Base-by-base conservation (phyloP, 2,797 vertebrate species). In the Microctenopoma steveboyesi region DNA sequence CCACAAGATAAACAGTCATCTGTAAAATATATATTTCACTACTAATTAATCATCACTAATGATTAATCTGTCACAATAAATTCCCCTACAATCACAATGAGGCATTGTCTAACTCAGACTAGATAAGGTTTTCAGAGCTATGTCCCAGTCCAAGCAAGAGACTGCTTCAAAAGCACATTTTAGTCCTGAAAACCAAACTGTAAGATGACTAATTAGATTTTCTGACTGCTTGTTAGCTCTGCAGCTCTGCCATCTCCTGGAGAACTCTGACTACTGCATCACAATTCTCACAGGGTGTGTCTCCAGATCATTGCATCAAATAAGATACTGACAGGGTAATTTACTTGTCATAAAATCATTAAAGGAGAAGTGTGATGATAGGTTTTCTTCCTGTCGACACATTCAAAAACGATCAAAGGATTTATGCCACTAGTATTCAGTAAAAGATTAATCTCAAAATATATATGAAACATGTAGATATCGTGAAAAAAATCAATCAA, bases 211-310 rank as follows among this genome's bases (percentile, higher is more conserved):
- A 14, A 49, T 58, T 12, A 27, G 7, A 46, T 0, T 18, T n/a
- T 2, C 1, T 49, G 1, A 5, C 7, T 28, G 27, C 50, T 75
- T 42, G 71, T 11, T 0, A 54, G 74, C 67, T 62, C 33, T 76
- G 40, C 74, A 76, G 40, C 49, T 43, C 53, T 52, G 61, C 76
- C 79, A 82, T 62, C 90, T 88, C 43, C 45, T 82, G 90, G 60
- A 48, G 0, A n/a, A 30, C 0, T 0, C 10, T 4, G 13, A 10
- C 4, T 45, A 56, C n/a, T 84, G 51, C 58, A 77, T 3, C 13
- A 53, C 35, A 1, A 49, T 10, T n/a, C 3, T 28, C 2, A 8
- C 3, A 35, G 30, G 45, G 11, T 3, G 8, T n/a, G n/a, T 15
- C 22, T 50, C 42, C 15, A 35, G 12, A 35, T 28, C 4, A 54